phyloP scores from a whole-genome alignment of 2,888 invertebrate genomes.

The Sialis lutaria region DNA sequence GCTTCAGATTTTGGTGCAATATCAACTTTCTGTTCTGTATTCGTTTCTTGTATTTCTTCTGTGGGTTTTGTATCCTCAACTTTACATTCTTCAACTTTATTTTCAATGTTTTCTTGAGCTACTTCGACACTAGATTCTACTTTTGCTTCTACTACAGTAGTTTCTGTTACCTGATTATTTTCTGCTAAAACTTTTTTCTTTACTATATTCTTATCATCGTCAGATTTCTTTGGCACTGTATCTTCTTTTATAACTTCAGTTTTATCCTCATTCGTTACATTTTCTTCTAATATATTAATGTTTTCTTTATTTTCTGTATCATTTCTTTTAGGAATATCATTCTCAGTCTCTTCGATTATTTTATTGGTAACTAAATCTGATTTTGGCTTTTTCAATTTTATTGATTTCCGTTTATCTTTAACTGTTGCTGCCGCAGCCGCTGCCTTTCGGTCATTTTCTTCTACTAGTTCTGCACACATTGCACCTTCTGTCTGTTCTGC shows the following conservation, averaged over 20 bases:
- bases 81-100: conserved; percentile 8
- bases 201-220: conserved; percentile 3
- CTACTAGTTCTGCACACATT: conserved; percentile 26
- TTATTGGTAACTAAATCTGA: conserved; percentile 11
- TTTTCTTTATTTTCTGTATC: conserved; percentile 18
- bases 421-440: conserved; percentile 16
- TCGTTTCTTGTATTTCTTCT: conserved; percentile 9
- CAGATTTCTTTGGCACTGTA: conserved; percentile 4
- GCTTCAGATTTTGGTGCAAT: conserved; percentile 11
- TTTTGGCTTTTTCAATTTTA: conserved; percentile 12
- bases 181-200: conserved; percentile 11
- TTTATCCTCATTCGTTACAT: conserved; percentile 8
- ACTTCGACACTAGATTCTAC: conserved; percentile 10
- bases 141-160: conserved; percentile 1
- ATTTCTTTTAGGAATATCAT: conserved; percentile 23
- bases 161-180: conserved; percentile 8
- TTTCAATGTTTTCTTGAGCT: conserved; percentile 7
- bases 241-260: conserved; percentile 11
- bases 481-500: conserved; percentile 18
- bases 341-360: conserved; percentile 18
- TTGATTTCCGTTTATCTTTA: conserved; percentile 9
- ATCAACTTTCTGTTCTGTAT: conserved; percentile 11
- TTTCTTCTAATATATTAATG: conserved; percentile 6
- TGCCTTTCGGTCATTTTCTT: conserved; percentile 24
- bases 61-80: conserved; percentile 7